Evolutionary conservation across 2,797 vertebrate genomes (phyloP).

Genomic region (Glossophaga mutica): DNA sequence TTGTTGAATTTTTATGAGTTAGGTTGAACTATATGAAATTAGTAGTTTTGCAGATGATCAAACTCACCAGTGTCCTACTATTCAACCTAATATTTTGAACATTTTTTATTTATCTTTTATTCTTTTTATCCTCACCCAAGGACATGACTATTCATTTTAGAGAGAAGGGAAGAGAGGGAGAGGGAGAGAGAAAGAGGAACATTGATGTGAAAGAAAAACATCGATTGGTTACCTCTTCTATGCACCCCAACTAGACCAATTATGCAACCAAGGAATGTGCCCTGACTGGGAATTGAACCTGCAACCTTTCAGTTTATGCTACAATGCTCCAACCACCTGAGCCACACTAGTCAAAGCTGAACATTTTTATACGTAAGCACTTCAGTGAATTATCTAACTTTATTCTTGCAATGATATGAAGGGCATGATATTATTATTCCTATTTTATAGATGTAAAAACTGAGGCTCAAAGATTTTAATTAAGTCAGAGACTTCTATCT

Average conservation of each 20-base stretch:
- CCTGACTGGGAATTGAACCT: no score
- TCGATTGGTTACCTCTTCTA: no score
- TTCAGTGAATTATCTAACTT: neutral
- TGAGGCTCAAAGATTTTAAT: neutral
- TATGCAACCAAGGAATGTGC: no score
- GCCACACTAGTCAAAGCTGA: no score
- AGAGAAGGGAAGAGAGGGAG: no score
- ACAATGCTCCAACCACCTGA: no score
- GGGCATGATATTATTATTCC: neutral
- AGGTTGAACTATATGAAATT: neutral
- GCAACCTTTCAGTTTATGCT: no score
- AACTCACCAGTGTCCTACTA: neutral
- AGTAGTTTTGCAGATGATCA: neutral
- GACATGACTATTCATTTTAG: no score
- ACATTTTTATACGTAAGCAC: neutral
- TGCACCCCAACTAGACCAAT: no score
- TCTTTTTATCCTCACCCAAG: no score
- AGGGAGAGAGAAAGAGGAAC: no score
- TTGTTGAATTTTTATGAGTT: neutral
- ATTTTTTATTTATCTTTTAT: neutral
- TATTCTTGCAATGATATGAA: neutral
- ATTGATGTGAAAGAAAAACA: no score
- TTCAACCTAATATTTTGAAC: neutral
- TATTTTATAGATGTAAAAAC: neutral
- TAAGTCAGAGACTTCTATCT: neutral